phyloP scores from a whole-genome alignment of 2,113 vertebrate genomes.

The Haemorhous mexicanus region DNA sequence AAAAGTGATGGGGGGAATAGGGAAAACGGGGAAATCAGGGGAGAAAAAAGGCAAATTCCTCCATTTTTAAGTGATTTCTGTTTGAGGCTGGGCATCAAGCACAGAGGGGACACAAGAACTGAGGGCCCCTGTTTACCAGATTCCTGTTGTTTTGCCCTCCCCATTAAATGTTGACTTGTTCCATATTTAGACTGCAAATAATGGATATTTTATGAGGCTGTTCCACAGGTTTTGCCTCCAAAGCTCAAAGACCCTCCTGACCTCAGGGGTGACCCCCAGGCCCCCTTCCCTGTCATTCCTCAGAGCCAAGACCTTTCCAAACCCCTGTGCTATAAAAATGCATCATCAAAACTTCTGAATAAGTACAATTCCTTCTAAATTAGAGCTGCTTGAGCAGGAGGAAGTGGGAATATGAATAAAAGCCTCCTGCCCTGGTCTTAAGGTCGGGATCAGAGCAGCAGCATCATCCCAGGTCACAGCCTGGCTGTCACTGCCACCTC shows the following conservation, averaged over 20 bases:
- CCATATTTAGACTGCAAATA: rapidly evolving
- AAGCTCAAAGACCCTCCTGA: neutral
- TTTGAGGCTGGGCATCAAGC: neutral
- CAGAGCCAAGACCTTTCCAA: neutral
- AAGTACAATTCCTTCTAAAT: neutral
- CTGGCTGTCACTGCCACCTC: neutral
- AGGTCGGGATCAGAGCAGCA: neutral
- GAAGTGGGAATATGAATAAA: neutral
- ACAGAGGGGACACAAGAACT: neutral
- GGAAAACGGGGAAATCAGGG: no score
- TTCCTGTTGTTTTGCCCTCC: neutral
- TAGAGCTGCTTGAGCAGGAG: neutral
- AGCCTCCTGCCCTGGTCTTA: neutral
- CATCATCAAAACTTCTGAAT: rapidly evolving
- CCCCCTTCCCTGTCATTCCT: rapidly evolving
- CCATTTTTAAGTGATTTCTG: neutral
- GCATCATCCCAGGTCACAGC: neutral
- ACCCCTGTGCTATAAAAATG: rapidly evolving
- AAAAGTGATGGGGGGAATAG: no score
- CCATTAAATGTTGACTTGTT: neutral
- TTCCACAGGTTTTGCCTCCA: neutral
- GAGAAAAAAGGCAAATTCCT: rapidly evolving
- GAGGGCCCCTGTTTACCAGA: neutral
- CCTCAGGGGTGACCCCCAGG: neutral
- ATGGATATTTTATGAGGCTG: neutral